Percentiles rank a stretch among this genome's conserved stretches.
Evolutionary conservation across 1,140 invertebrate genomes (phyloP).

Genomic region (Aporrectodea caliginosa): DNA sequence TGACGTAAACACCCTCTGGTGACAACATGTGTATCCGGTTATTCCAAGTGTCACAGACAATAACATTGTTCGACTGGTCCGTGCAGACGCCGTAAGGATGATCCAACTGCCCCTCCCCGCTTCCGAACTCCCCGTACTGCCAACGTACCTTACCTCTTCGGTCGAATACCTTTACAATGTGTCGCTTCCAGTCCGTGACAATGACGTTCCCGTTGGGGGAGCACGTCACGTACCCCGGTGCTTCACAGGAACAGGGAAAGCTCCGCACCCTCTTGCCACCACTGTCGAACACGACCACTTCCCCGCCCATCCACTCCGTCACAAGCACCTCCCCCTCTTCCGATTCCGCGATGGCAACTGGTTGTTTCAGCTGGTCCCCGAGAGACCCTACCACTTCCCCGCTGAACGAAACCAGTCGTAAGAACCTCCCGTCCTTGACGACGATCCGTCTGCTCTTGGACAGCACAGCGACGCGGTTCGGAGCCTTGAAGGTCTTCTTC

Average conservation of each 20-base stretch:
- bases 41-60: constrained; percentile 41
- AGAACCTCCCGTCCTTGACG: constrained; percentile 29
- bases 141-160: constrained; percentile 6
- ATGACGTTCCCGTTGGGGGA: constrained; percentile 12
- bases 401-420: constrained; percentile 16
- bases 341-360: constrained; percentile 25
- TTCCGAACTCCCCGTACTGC: constrained; percentile 24
- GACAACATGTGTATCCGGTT: constrained; percentile 39
- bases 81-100: constrained; percentile 28
- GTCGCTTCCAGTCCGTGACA: constrained; percentile 32
- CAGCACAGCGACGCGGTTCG: constrained; percentile 25
- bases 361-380: constrained; percentile 30
- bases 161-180: constrained; percentile 27
- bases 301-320: constrained; percentile 31
- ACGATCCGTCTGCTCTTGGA: constrained; percentile 11
- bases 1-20: constrained; percentile 35
- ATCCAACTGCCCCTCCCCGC: constrained; percentile 21
- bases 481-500: constrained; percentile 21
- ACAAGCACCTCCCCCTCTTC: constrained; percentile 27
- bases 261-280: constrained; percentile 3
- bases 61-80: constrained; percentile 35
- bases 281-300: constrained; percentile 22
- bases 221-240: constrained; percentile 27
- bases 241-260: constrained; percentile 26
- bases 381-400: constrained; percentile 13